phyloP scores from a whole-genome alignment of 2,113 vertebrate species.

The Chaetops frenatus region DNA sequence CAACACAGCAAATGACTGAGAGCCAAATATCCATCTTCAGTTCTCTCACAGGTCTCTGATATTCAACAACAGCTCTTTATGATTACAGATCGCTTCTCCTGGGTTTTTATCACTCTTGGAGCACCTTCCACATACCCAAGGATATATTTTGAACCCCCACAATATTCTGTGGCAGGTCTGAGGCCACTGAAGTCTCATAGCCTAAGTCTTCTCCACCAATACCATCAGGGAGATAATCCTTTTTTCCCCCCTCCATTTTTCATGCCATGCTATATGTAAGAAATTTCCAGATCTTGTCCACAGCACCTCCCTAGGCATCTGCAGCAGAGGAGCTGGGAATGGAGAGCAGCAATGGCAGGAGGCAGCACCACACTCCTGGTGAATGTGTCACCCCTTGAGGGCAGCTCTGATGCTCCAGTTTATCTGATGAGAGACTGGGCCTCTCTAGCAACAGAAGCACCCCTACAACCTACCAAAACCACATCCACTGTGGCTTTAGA shows the following conservation, averaged over 20 bases:
- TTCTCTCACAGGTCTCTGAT: background rate
- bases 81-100: background rate
- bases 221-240: background rate
- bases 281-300: background rate
- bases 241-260: background rate
- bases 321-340: background rate
- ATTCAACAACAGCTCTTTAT: background rate
- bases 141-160: background rate
- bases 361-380: background rate
- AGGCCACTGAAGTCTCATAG: background rate
- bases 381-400: fast-evolving
- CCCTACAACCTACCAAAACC: fast-evolving
- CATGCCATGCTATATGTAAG: background rate
- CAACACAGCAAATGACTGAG: background rate
- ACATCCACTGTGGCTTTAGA: background rate
- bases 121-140: background rate
- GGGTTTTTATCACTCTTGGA: background rate
- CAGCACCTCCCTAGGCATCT: background rate
- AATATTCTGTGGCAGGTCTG: background rate
- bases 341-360: background rate
- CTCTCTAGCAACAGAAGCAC: background rate
- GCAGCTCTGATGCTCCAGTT: fast-evolving
- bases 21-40: background rate
- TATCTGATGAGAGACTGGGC: background rate
- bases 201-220: background rate